Evolutionary conservation across 2,797 vertebrate genomes (phyloP), one percentile per base, ranked within the genome.

Genomic region (Pipistrellus pipistrellus): DNA sequence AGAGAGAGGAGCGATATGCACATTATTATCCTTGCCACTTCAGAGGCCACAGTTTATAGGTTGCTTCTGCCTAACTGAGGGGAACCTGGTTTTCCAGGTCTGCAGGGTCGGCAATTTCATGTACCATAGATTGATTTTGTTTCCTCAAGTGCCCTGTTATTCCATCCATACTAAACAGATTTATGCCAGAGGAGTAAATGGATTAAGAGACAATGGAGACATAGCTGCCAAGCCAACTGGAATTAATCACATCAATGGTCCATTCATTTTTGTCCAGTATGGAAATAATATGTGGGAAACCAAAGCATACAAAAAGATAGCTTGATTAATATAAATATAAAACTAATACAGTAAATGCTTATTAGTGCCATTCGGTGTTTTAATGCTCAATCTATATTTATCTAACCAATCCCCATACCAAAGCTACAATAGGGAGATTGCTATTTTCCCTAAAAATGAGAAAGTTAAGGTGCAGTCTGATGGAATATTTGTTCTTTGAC

Each of bases 211-310:
- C 44, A 46, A 32, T 81, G 55, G 44, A 94, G 75, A 86, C 35
- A 2, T 27, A 51, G 32, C 68, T 82, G 59, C 44, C 38, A 17
- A 55, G 71, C 48, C 53, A 59, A 77, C 35, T 0, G 1, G 83
- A 97, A 78, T 94, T 6, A 85, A 87, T 94, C 66, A 69, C 25
- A 8, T 72, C 69, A 32, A 6, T 20, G 13, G 41, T 82, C 48
- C 80, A 9, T 86, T 81, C 30, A 6, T 75, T 72, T 57, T 30
- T 35, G 46, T 68, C 18, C 78, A 55, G 8, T 3, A 84, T 83
- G 48, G 77, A 97, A 91, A 88, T 55, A 62, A 23, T 18, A 51
- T 6, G 2, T 23, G 20, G n/a, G 69, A 76, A 86, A 27, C 27
- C 14, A 53, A 44, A 55, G 48, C 23, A 57, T 35, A n/a, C 18